Percentiles rank a stretch among this genome's conserved stretches.
These are phyloP conservation scores for Euzophera pinguis DNA, from an alignment of 2,888 invertebrate genomes.

Conservation along the genomic window DNA sequence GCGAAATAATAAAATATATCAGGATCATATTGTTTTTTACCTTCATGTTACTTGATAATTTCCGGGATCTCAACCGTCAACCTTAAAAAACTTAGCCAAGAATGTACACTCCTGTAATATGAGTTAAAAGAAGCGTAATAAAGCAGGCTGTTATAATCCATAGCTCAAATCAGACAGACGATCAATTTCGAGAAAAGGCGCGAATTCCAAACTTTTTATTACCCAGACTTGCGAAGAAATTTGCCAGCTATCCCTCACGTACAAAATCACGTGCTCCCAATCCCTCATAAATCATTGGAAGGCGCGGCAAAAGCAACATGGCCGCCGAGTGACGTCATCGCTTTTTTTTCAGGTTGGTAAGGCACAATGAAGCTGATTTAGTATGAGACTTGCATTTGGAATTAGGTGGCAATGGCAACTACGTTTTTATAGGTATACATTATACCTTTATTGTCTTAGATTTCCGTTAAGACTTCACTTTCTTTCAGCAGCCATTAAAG, in stretches of 20 bases:
- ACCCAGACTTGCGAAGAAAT: neutral
- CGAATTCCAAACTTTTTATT: slow-evolving; percentile 5
- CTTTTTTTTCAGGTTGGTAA: neutral
- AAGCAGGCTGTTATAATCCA: neutral
- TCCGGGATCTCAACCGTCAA: no score
- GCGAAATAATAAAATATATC: no score
- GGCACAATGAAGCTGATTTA: neutral
- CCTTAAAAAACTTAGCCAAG: neutral
- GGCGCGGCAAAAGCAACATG: slow-evolving; percentile 15
- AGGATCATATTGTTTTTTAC: no score
- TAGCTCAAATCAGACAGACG: slow-evolving; percentile 5
- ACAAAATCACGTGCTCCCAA: slow-evolving; percentile 13
- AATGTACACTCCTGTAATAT: no score
- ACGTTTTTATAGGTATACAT: neutral
- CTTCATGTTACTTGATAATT: no score
- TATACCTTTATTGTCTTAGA: no score
- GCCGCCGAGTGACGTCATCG: slow-evolving; percentile 13
- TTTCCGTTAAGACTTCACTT: no score
- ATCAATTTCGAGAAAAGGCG: slow-evolving; percentile 11
- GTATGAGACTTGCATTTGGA: neutral
- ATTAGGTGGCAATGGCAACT: neutral
- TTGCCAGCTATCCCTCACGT: slow-evolving; percentile 12
- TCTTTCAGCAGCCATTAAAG: no score
- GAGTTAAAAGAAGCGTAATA: no score
- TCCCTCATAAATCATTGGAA: slow-evolving; percentile 16